Percentiles rank a stretch among this genome's conserved stretches.
Conservation (phyloP, 2,888 invertebrate genomes). For the Frankliniella intonsa region DNA sequence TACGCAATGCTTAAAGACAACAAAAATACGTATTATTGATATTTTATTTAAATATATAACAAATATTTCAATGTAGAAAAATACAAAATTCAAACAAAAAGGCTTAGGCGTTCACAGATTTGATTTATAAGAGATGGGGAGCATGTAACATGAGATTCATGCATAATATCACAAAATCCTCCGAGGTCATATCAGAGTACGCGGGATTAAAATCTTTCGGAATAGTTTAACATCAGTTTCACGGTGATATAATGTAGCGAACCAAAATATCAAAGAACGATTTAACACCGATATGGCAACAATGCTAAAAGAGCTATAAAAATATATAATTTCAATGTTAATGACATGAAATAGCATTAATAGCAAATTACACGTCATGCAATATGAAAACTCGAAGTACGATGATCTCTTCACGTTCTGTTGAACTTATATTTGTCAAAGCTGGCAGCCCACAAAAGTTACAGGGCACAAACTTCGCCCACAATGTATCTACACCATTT, state of each 20-base stretch:
- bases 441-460: not conserved
- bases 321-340: not conserved
- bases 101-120: not conserved
- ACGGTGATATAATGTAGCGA: not conserved
- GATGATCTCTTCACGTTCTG: not conserved
- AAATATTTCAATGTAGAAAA: slow-evolving; percentile 15
- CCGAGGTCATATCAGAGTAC: not conserved
- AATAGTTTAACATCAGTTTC: not conserved
- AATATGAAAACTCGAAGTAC: not conserved
- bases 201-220: not conserved
- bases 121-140: not conserved
- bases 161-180: slow-evolving; percentile 7
- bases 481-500: not conserved
- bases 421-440: not conserved
- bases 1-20: too few species aligned
- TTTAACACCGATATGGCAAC: slow-evolving; percentile 1
- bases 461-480: not conserved
- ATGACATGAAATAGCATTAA: not conserved
- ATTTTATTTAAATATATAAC: slow-evolving; percentile 22
- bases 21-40: not conserved
- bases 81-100: slow-evolving; percentile 14
- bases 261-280: not conserved
- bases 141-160: slow-evolving; percentile 1
- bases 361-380: not conserved
- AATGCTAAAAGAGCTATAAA: slow-evolving; percentile 20